Percentiles rank a stretch among this genome's conserved stretches.
phyloP scores from a whole-genome alignment of 2,797 vertebrate genomes.

The Oryzias sinensis region DNA sequence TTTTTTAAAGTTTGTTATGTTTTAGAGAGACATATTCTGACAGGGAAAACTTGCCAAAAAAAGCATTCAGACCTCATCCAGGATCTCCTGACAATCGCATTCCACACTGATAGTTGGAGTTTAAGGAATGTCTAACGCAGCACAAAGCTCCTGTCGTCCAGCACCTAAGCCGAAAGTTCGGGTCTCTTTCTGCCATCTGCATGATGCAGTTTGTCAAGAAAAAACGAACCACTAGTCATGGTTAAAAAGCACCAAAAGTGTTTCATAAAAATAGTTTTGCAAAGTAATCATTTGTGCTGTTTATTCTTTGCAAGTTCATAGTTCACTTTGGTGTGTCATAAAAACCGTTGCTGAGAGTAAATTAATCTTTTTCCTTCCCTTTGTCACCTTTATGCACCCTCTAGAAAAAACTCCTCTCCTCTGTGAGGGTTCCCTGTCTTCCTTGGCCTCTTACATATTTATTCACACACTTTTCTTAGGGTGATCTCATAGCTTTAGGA shows the following conservation, averaged over 20 bases:
- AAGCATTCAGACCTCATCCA: conserved; percentile 15
- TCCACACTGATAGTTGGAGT: conserved; percentile 47
- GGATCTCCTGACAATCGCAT: conserved; percentile 53
- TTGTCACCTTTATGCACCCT: conserved; percentile 7
- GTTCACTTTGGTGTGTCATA: conserved; percentile 45
- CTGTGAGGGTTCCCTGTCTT: conserved; percentile 2
- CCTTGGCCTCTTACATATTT: conserved; percentile 15
- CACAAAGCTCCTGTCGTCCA: conserved; percentile 50
- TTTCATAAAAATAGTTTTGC: neutral
- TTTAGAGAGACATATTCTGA: conserved; percentile 8
- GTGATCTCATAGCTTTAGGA: conserved; percentile 46
- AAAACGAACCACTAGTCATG: neutral
- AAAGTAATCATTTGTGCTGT: neutral
- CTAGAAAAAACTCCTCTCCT: conserved; percentile 17
- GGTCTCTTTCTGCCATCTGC: conserved; percentile 9
- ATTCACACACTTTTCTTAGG: conserved; percentile 28
- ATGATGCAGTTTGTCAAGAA: conserved; percentile 5
- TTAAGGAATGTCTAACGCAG: conserved; percentile 61
- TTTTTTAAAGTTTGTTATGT: neutral
- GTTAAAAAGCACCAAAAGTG: neutral
- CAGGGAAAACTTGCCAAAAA: conserved; percentile 10
- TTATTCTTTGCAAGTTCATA: conserved; percentile 34
- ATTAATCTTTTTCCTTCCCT: conserved; percentile 7
- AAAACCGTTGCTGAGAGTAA: conserved; percentile 19
- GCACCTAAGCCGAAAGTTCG: conserved; percentile 36